These are phyloP conservation scores for Atta texana DNA, from an alignment of 1,140 invertebrate species.

Conservation along the genomic window DNA sequence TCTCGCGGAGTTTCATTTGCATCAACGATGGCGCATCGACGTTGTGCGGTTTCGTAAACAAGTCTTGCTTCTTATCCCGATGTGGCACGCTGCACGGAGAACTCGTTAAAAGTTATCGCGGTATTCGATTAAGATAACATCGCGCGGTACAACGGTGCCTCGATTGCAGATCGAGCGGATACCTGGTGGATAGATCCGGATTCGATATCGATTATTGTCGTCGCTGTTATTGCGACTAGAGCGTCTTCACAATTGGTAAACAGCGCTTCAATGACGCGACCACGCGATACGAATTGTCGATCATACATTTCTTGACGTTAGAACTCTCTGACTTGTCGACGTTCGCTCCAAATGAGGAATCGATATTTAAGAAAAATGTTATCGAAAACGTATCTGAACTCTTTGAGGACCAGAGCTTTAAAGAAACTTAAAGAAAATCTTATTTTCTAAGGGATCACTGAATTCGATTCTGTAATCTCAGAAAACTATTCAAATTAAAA, in stretches of 20 bases:
- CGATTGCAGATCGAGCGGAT: slow-evolving; percentile 1
- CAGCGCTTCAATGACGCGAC: not conserved
- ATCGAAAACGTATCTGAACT: not conserved
- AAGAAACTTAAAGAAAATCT: too few relatives aligned
- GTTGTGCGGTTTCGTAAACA: slow-evolving; percentile 71
- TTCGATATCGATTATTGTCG: slow-evolving; percentile 45
- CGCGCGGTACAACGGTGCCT: not conserved
- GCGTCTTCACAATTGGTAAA: slow-evolving; percentile 31
- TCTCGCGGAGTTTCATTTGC: slow-evolving; percentile 81
- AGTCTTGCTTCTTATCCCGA: slow-evolving; percentile 69
- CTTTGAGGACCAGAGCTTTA: too few relatives aligned
- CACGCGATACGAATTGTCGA: slow-evolving; percentile 34
- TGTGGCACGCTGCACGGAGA: slow-evolving; percentile 46
- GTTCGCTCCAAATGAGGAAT: not conserved
- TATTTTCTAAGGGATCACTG: too few relatives aligned
- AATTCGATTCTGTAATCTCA: too few relatives aligned
- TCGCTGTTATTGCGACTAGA: slow-evolving; percentile 10
- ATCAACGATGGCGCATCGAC: slow-evolving; percentile 72
- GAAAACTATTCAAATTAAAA: too few relatives aligned
- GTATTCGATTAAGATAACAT: slow-evolving; percentile 58
- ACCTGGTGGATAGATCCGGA: slow-evolving; percentile 11
- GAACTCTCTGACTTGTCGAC: not conserved
- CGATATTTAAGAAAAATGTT: not conserved
- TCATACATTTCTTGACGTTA: slow-evolving; percentile 14
- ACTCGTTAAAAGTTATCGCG: slow-evolving; percentile 71